These are phyloP conservation scores for Iselma pallidipennis DNA, from an alignment of 2,888 invertebrate species.

Conservation along the genomic window DNA sequence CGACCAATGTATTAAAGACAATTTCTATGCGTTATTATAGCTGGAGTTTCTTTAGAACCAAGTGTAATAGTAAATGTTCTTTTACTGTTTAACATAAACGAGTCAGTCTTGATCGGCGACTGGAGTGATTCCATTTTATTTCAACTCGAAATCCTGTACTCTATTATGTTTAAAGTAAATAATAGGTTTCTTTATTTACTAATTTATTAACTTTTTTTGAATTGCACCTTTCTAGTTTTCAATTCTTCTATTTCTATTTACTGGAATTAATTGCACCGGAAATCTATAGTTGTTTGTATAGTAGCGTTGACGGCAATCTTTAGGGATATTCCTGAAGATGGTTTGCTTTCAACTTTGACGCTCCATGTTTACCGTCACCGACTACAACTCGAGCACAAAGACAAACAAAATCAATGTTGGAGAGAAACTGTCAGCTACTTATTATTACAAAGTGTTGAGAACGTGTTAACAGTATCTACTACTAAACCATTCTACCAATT, in stretches of 20 bases:
- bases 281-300: not conserved
- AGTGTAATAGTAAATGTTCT: not conserved
- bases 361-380: not conserved
- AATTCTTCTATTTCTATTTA: not conserved
- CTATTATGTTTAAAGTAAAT: no score
- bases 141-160: not conserved
- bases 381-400: slow-evolving; percentile 26
- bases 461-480: not conserved
- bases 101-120: not conserved
- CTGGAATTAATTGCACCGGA: not conserved
- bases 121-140: not conserved
- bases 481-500: not conserved
- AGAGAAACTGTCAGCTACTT: slow-evolving; percentile 5
- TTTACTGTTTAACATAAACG: not conserved
- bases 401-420: slow-evolving; percentile 39
- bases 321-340: not conserved
- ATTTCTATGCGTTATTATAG: slow-evolving; percentile 13
- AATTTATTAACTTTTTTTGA: no score
- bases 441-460: not conserved
- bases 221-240: no score
- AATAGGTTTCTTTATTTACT: no score
- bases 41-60: not conserved
- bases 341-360: slow-evolving; percentile 1
- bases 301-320: not conserved
- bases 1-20: slow-evolving; percentile 11